A percentile compares a stretch with the other conserved stretches of the same genome.
phyloP scores from a whole-genome alignment of 2,888 invertebrate species.

The Eurois occulta region DNA sequence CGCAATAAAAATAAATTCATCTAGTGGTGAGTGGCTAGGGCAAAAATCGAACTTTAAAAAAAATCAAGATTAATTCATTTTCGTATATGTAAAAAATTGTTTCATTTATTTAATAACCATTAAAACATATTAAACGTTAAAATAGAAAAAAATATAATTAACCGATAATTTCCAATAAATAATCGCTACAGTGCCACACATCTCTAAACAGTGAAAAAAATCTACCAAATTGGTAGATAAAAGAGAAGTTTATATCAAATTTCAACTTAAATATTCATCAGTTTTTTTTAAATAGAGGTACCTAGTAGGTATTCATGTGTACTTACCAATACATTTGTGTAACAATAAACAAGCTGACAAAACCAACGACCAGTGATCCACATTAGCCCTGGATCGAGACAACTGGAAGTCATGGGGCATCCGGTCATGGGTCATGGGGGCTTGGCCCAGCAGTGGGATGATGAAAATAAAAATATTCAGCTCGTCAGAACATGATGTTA shows the following conservation, averaged over 20 bases:
- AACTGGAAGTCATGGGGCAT: background rate
- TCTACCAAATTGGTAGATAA: slow-evolving; percentile 28
- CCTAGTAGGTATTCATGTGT: background rate
- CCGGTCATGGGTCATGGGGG: too few relatives aligned
- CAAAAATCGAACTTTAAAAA: slow-evolving; percentile 30
- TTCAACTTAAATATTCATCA: background rate
- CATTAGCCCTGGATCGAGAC: background rate
- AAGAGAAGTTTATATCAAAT: background rate
- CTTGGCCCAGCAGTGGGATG: background rate
- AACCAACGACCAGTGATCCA: background rate
- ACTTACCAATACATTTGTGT: background rate
- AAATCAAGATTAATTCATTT: background rate
- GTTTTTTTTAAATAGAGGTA: background rate
- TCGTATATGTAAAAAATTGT: fast-evolving
- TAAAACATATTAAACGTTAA: background rate
- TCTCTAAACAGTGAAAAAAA: slow-evolving; percentile 10
- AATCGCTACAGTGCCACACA: background rate
- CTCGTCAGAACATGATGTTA: background rate
- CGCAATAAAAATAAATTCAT: slow-evolving; percentile 89
- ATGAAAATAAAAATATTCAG: background rate
- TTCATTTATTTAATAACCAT: background rate
- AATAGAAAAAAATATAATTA: background rate
- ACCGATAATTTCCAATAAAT: slow-evolving; percentile 29
- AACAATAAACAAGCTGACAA: background rate
- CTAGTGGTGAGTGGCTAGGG: slow-evolving; percentile 63